Base-by-base conservation (phyloP, 2,888 invertebrate genomes). In the Andrena dorsata region DNA sequence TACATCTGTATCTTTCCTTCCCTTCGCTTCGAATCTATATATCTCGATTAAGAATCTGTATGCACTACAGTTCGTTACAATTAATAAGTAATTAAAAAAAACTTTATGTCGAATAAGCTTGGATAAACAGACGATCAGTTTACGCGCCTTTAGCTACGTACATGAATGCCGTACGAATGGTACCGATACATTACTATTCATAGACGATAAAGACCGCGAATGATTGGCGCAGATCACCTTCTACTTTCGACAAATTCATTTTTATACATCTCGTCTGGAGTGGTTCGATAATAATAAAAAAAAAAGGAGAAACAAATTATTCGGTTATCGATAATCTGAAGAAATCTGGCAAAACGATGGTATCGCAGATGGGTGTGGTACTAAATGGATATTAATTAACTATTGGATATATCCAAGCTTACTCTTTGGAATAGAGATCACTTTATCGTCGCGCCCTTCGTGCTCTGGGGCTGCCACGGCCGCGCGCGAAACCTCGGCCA, bases 361-460 rank as follows among this genome's bases (percentile, higher is more conserved):
- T 69, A 75, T 28, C 60, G 64, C 66, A 75, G 6, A 70, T 2
- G 53, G 41, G 66, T 28, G n/a, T 35, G 26, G 28, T 30, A 53
- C 28, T 68, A 77, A 72, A 61, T 28, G 58, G 76, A 61, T 23
- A 56, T 35, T 64, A 69, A 60, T 71, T 53, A 73, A 47, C 70
- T 47, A 66, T 41, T 32, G 69, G 26, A 23, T 83, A 74, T 69
- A 77, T 23, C 71, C 77, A 80, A 80, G 60, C 73, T 82, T 70
- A 72, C 35, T 74, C 26, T 68, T 47, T 70, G 47, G 26, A 32
- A 60, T 53, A 70, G 28, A 49, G 2, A 58, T 53, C 47, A 47
- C 26, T 80, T 92, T 92, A 94, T 90, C 94, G 93, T 53, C 94
- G 91, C 28, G 92, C 93, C 88, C 94, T 90, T 74, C 93, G 89